phyloP scores from a whole-genome alignment of 2,797 vertebrate genomes.

The Nannoperca obscura region DNA sequence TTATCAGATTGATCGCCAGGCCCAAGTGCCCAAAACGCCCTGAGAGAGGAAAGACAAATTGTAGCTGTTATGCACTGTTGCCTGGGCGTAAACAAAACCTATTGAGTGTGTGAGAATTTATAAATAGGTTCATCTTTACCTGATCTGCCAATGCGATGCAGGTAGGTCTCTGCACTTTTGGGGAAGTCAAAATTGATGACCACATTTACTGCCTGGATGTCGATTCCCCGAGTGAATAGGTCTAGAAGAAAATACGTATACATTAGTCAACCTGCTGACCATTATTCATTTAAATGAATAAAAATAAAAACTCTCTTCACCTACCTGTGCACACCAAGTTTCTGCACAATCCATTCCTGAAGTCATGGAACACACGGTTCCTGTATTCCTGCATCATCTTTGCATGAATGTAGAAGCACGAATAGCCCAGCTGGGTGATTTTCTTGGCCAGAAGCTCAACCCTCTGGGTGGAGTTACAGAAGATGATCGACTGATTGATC shows the following conservation, averaged over 20 bases:
- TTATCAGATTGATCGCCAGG: constrained; percentile 86
- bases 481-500: constrained; percentile 83
- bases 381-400: constrained; percentile 85
- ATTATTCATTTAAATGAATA: not conserved
- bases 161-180: constrained; percentile 86
- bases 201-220: constrained; percentile 88
- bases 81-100: not conserved
- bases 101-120: not conserved
- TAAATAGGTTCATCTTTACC: constrained; percentile 61
- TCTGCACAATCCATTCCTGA: constrained; percentile 81
- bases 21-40: constrained; percentile 85
- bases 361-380: constrained; percentile 83
- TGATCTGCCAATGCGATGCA: constrained; percentile 87
- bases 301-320: constrained; percentile 11
- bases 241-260: constrained; percentile 50
- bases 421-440: constrained; percentile 84
- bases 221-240: constrained; percentile 83
- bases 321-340: constrained; percentile 82
- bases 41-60: constrained; percentile 39
- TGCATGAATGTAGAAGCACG: constrained; percentile 84
- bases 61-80: not conserved
- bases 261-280: not conserved
- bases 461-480: constrained; percentile 82
- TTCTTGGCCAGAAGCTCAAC: constrained; percentile 83
- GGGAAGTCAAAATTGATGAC: constrained; percentile 89